Evolutionary conservation across 1,140 invertebrate genomes (phyloP).

Genomic region (Fopius arisanus): DNA sequence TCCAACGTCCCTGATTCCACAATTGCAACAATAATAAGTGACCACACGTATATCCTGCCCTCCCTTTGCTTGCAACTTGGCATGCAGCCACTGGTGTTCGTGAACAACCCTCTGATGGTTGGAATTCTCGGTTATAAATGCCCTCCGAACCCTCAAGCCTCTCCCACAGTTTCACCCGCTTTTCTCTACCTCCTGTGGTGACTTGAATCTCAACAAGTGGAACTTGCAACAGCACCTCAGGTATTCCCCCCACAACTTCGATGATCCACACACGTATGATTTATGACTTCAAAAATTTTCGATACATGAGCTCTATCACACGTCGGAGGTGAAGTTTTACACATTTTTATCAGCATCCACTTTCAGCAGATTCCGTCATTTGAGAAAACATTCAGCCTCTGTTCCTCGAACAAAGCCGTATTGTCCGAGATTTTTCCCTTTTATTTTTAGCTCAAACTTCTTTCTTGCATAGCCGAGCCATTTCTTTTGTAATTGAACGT

Average conservation of each 20-base stretch:
- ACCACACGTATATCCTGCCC: neutral
- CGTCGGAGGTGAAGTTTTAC: neutral
- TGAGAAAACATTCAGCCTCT: neutral
- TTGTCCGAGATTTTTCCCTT: neutral
- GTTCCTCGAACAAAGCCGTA: neutral
- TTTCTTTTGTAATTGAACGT: neutral
- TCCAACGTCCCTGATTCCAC: neutral
- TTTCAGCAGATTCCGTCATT: neutral
- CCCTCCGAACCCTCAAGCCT: neutral
- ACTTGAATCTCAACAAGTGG: conserved; percentile 6
- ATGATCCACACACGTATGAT: neutral
- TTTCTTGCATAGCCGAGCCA: neutral
- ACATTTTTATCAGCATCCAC: neutral
- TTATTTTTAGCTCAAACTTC: neutral
- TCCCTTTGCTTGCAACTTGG: conserved; percentile 10
- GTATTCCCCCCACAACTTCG: neutral
- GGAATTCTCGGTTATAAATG: conserved; percentile 25
- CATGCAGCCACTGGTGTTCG: conserved; percentile 5
- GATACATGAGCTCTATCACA: neutral
- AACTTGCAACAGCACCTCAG: neutral
- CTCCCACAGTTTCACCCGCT: neutral
- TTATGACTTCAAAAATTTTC: neutral
- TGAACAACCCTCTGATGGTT: conserved; percentile 21
- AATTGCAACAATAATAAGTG: neutral
- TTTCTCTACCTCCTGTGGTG: neutral